Evolutionary conservation across 1,140 invertebrate species (phyloP).

Genomic region (Calliopsis andreniformis): DNA sequence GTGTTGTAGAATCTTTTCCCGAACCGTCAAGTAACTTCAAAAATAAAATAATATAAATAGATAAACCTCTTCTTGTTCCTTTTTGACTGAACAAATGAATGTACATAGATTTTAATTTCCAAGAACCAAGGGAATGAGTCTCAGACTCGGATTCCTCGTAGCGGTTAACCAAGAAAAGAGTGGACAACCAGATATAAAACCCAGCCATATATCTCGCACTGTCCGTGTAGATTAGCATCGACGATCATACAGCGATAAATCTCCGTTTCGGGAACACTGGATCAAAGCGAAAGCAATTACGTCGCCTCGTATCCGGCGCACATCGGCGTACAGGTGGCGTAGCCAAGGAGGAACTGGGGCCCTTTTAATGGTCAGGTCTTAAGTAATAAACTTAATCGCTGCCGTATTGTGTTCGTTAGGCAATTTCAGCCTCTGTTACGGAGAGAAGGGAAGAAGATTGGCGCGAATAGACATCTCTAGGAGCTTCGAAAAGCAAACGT

Average conservation of each 20-base stretch:
- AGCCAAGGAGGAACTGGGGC: conserved; percentile 1
- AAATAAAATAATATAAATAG: too few species aligned
- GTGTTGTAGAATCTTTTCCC: too few species aligned
- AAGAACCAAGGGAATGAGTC: not conserved
- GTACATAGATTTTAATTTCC: not conserved
- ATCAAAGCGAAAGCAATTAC: conserved; percentile 66
- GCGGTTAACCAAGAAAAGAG: conserved; percentile 28
- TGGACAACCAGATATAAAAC: conserved; percentile 28
- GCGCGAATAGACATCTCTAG: not conserved
- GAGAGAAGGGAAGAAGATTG: not conserved
- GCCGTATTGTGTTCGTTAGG: conserved; percentile 33
- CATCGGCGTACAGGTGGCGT: conserved; percentile 48
- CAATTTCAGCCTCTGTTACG: conserved; percentile 19
- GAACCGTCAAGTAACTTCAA: too few species aligned
- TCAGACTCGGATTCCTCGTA: conserved; percentile 12
- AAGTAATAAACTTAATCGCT: conserved; percentile 64
- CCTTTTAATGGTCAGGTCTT: conserved; percentile 52
- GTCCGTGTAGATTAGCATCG: conserved; percentile 47
- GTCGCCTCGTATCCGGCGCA: conserved; percentile 52
- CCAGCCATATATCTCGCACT: conserved; percentile 18
- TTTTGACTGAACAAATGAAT: too few species aligned
- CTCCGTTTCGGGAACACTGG: conserved; percentile 52
- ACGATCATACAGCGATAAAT: conserved; percentile 56
- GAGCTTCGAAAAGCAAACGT: not conserved
- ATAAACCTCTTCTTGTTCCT: too few species aligned